Percentiles rank a stretch among this genome's conserved stretches.
Evolutionary conservation across 1,140 invertebrate species (phyloP).

Genomic region (Rhopalosiphum padi): DNA sequence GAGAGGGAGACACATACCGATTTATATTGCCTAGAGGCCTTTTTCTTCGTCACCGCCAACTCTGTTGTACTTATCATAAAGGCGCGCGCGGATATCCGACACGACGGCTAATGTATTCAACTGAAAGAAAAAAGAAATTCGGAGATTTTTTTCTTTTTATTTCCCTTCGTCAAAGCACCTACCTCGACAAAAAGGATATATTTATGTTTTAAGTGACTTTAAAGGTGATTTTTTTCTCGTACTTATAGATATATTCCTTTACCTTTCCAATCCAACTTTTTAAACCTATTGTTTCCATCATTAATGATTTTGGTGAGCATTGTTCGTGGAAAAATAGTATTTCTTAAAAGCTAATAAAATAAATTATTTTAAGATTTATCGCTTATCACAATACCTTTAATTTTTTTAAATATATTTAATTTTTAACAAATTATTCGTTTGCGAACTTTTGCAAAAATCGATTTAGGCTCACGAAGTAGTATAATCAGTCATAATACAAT

Average conservation of each 20-base stretch:
- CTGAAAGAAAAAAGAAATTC: conserved; percentile 30
- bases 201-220: conserved; percentile 51
- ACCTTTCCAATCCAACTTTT: background rate
- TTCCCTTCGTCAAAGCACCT: background rate
- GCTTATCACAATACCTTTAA: background rate
- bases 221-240: background rate
- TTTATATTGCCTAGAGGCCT: conserved; percentile 32
- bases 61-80: background rate
- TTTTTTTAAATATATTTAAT: background rate
- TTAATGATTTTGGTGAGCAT: background rate
- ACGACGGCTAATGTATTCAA: conserved; percentile 39
- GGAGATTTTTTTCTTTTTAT: conserved; percentile 29
- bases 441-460: background rate
- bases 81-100: conserved; percentile 43
- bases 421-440: background rate
- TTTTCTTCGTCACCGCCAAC: conserved; percentile 47
- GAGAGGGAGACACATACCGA: conserved; percentile 23
- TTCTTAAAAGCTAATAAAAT: conserved; percentile 1
- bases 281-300: background rate
- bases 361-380: conserved; percentile 28
- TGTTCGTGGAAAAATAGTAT: background rate
- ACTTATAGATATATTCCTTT: background rate
- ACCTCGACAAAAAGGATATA: conserved; percentile 32
- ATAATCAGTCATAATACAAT: background rate
- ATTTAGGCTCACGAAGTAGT: background rate